Evolutionary conservation across 1,140 invertebrate genomes (phyloP).

Genomic region (Nasonia longicornis): DNA sequence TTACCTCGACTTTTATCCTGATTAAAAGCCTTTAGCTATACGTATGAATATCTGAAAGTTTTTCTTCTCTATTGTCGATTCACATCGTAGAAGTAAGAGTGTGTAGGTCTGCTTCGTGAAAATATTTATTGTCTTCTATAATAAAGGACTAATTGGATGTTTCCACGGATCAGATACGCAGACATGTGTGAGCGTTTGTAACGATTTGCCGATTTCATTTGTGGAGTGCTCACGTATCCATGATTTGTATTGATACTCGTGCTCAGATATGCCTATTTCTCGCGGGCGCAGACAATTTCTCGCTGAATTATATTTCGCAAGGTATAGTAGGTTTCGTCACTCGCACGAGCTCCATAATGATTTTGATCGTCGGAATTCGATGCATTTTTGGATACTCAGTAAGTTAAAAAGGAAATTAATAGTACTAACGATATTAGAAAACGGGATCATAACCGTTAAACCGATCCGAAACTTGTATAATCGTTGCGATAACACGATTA

Average conservation of each 20-base stretch:
- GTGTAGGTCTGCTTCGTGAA: not conserved
- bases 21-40: not conserved
- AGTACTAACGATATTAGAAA: too few relatives aligned
- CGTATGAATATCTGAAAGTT: not conserved
- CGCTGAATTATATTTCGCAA: not conserved
- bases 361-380: not conserved
- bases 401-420: not conserved
- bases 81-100: not conserved
- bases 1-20: not conserved
- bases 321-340: not conserved
- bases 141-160: slow-evolving; percentile 22
- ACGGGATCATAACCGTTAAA: not conserved
- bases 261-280: not conserved
- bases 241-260: not conserved
- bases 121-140: slow-evolving; percentile 3
- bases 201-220: not conserved
- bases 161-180: not conserved
- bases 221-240: not conserved
- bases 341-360: not conserved
- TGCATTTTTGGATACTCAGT: not conserved
- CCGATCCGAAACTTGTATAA: not conserved
- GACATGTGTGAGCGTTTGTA: not conserved
- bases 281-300: not conserved
- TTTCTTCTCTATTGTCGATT: not conserved
- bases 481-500: not conserved